Conservation (phyloP, 2,113 vertebrate species). For the Oophaga pumilio region DNA sequence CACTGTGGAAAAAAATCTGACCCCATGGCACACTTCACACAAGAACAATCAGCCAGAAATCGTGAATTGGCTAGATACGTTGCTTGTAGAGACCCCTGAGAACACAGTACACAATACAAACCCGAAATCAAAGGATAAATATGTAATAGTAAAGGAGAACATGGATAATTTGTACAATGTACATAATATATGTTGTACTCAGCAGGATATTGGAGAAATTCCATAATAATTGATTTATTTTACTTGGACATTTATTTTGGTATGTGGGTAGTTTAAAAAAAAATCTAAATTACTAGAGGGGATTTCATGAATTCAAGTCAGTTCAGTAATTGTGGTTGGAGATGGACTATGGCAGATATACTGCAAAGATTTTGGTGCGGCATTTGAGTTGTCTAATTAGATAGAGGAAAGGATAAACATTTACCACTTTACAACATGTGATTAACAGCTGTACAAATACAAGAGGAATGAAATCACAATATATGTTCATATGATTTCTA, state of each 20-base stretch:
- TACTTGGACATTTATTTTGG: constrained; percentile 1
- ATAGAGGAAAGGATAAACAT: constrained; percentile 16
- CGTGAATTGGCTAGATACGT: background rate
- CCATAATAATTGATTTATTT: background rate
- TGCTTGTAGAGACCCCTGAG: background rate
- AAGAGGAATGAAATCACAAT: constrained; percentile 16
- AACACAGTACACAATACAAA: background rate
- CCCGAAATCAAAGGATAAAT: background rate
- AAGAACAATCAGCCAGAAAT: background rate
- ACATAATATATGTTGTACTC: background rate
- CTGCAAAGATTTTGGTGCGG: background rate
- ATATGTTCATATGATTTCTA: constrained; percentile 37
- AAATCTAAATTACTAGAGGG: background rate
- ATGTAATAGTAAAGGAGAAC: background rate
- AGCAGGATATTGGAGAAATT: background rate
- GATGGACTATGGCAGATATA: background rate
- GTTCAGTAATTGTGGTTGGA: background rate
- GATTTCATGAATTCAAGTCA: background rate
- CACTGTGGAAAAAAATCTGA: background rate
- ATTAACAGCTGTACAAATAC: constrained; percentile 20
- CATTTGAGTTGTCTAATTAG: constrained; percentile 6
- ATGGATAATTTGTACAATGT: background rate
- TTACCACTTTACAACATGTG: background rate
- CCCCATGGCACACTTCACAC: background rate
- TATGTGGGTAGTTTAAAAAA: background rate